Percentiles rank a stretch among this genome's conserved stretches.
Evolutionary conservation across 2,113 vertebrate species (phyloP).

Genomic region (Sprattus sprattus): DNA sequence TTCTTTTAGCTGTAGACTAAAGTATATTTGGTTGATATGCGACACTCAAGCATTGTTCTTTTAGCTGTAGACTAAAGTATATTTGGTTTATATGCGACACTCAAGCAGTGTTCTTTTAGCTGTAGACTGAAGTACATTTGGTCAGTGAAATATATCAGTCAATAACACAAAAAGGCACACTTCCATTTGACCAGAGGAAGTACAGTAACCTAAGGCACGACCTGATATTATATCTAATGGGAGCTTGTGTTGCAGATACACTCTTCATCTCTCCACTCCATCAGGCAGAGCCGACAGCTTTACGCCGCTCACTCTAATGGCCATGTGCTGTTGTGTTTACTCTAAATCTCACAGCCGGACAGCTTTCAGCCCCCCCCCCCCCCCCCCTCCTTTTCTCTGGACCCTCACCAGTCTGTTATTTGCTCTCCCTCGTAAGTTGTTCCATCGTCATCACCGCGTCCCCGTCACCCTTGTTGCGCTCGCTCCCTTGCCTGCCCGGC

Average conservation of each 20-base stretch:
- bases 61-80: background rate
- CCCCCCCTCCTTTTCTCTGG: background rate
- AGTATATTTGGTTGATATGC: too few relatives aligned
- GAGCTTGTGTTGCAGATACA: background rate
- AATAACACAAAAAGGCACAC: background rate
- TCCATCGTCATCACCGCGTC: too few relatives aligned
- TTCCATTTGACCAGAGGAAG: background rate
- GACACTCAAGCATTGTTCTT: too few relatives aligned
- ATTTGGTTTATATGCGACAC: too few relatives aligned
- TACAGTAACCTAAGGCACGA: background rate
- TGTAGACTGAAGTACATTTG: too few relatives aligned
- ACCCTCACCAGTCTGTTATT: background rate
- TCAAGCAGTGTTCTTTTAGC: too few relatives aligned
- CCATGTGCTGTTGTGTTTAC: too few relatives aligned
- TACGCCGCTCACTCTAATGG: background rate
- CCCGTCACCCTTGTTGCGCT: background rate
- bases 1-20: too few relatives aligned
- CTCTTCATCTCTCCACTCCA: background rate
- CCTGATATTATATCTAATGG: background rate
- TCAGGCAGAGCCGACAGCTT: background rate
- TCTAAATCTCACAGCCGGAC: too few relatives aligned
- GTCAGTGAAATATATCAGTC: background rate
- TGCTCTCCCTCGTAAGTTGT: background rate
- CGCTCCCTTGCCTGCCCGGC: background rate
- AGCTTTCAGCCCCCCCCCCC: background rate